A percentile compares a stretch with the other conserved stretches of the same genome.
Conservation (phyloP, 2,797 vertebrate species). For the Tragopan temminckii region DNA sequence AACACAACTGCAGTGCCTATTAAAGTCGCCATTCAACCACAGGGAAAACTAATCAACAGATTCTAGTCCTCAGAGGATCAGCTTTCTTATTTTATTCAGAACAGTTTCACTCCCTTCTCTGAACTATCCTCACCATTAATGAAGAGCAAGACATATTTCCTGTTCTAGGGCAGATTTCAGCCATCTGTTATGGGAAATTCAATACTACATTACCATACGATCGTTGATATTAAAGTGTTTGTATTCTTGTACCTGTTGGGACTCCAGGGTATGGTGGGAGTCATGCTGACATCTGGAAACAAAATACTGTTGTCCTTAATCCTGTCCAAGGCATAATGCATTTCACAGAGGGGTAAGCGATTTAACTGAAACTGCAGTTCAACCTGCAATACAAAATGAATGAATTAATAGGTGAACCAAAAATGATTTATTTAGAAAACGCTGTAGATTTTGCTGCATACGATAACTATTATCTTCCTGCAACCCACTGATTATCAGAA, state of each 20-base stretch:
- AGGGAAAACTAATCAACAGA: not conserved
- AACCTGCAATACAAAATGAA: slow-evolving; percentile 85
- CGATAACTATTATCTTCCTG: not conserved
- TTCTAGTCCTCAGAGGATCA: not conserved
- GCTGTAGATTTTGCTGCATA: not conserved
- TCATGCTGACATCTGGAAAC: slow-evolving; percentile 92
- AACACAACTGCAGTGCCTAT: not conserved
- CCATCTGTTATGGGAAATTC: slow-evolving; percentile 25
- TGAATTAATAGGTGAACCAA: not conserved
- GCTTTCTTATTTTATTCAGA: not conserved
- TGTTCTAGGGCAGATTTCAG: not conserved
- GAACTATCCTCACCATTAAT: not conserved
- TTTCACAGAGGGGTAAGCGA: slow-evolving; percentile 97
- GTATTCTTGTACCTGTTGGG: slow-evolving; percentile 91
- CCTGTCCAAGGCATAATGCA: slow-evolving; percentile 98
- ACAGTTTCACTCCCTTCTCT: not conserved
- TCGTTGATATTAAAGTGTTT: not conserved
- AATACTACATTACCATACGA: slow-evolving; percentile 1
- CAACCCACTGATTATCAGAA: not conserved
- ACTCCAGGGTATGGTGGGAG: slow-evolving; percentile 98
- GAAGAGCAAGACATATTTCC: not conserved
- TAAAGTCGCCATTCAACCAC: not conserved
- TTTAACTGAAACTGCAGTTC: slow-evolving; percentile 99
- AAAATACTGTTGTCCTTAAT: slow-evolving; percentile 95
- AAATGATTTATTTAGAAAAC: not conserved